Conservation (phyloP, 2,797 vertebrate genomes). For the Xenopus petersii region DNA sequence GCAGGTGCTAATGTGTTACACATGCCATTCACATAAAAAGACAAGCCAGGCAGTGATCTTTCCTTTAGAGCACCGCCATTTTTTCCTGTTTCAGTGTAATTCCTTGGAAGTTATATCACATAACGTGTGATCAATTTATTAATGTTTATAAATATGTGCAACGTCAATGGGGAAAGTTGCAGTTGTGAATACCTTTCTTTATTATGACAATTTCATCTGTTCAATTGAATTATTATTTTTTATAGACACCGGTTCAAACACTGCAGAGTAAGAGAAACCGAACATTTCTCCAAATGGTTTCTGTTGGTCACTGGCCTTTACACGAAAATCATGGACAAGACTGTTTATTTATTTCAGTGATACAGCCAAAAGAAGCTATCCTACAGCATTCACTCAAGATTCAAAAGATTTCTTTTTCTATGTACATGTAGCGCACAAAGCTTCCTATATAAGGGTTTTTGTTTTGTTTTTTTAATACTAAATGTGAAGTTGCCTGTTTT, state of each 20-base stretch:
- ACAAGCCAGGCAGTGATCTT: no score
- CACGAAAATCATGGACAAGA: conserved; percentile 66
- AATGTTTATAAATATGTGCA: no score
- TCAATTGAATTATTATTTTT: conserved; percentile 21
- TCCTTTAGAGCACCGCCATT: no score
- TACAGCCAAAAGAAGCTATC: conserved; percentile 49
- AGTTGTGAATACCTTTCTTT: no score
- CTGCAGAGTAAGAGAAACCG: conserved; percentile 70
- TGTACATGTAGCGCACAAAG: conserved; percentile 58
- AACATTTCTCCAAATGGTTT: conserved; percentile 51
- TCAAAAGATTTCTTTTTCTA: conserved; percentile 52
- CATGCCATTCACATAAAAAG: no score
- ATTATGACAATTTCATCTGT: no score
- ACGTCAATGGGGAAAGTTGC: no score
- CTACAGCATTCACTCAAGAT: conserved; percentile 9
- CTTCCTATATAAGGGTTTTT: conserved; percentile 60
- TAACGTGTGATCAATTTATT: no score
- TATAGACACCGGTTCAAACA: conserved; percentile 82
- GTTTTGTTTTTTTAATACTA: conserved; percentile 61
- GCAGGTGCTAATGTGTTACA: no score
- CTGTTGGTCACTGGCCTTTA: conserved; percentile 62
- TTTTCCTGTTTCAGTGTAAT: no score
- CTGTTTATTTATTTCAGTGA: conserved; percentile 81
- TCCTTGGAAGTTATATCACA: no score
- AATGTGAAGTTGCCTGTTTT: conserved; percentile 57